A percentile compares a stretch with the other conserved stretches of the same genome.
phyloP scores from a whole-genome alignment of 2,888 invertebrate species.

The Drosophila hawaiiensis region DNA sequence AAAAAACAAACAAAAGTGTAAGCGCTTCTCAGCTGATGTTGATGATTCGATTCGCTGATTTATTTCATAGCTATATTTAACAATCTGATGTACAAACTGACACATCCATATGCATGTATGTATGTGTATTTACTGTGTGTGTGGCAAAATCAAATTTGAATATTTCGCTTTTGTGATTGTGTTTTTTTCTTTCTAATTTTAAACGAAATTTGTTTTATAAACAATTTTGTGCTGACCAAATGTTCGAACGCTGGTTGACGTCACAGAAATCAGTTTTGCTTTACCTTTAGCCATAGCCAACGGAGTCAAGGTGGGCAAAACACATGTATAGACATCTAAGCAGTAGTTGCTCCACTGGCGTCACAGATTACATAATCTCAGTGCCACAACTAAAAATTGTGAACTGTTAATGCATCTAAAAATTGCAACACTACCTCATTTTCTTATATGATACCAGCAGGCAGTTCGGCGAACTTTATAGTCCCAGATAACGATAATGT shows the following conservation, averaged over 20 bases:
- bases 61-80: conserved; percentile 48
- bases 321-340: conserved; percentile 6
- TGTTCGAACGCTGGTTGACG: conserved; percentile 53
- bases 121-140: conserved; percentile 3
- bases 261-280: conserved; percentile 48
- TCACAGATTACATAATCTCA: conserved; percentile 33
- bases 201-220: conserved; percentile 59
- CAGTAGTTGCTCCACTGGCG: conserved; percentile 2
- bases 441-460: background rate
- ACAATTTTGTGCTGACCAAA: conserved; percentile 50
- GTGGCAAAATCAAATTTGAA: conserved; percentile 1
- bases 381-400: background rate
- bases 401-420: conserved; percentile 2
- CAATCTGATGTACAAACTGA: conserved; percentile 8
- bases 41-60: conserved; percentile 31
- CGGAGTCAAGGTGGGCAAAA: conserved; percentile 33
- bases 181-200: conserved; percentile 57
- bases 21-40: background rate
- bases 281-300: conserved; percentile 15
- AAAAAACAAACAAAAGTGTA: background rate
- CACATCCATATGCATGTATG: background rate
- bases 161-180: conserved; percentile 43
- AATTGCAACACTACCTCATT: conserved; percentile 23
- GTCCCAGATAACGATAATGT: background rate
- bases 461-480: background rate